Conservation (phyloP, 2,797 vertebrate species). For the Peromyscus melanophrys region DNA sequence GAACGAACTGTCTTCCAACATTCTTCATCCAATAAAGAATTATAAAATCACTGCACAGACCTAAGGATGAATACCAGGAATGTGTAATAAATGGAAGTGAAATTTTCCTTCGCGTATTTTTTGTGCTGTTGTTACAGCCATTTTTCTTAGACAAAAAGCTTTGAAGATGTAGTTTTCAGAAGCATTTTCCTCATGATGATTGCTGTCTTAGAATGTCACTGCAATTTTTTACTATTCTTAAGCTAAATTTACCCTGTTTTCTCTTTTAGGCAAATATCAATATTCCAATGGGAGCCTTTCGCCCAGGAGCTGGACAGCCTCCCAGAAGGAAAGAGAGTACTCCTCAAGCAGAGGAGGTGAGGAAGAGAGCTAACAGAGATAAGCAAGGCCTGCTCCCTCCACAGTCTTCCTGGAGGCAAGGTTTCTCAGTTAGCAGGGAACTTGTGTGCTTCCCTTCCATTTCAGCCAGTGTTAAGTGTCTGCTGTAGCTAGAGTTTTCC, state of each 20-base stretch:
- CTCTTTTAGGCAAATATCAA: constrained; percentile 96
- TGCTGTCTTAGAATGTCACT: constrained; percentile 52
- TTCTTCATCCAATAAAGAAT: constrained; percentile 44
- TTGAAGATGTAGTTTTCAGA: constrained; percentile 68
- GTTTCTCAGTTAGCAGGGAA: background rate
- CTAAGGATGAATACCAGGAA: constrained; percentile 61
- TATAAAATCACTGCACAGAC: constrained; percentile 38
- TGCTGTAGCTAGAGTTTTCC: background rate
- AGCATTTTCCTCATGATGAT: constrained; percentile 25
- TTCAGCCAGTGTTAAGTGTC: background rate
- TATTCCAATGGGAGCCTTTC: constrained; percentile 99
- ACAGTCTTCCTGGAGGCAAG: constrained; percentile 24
- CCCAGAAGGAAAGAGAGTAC: constrained; percentile 96
- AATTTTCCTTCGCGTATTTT: constrained; percentile 74
- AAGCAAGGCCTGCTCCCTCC: constrained; percentile 10
- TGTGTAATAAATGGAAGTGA: constrained; percentile 70
- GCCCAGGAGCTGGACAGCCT: constrained; percentile 97
- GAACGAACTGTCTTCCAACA: constrained; percentile 63
- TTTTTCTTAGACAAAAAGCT: constrained; percentile 76
- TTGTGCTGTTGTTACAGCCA: constrained; percentile 65
- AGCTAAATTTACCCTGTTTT: constrained; percentile 76
- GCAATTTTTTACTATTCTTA: constrained; percentile 59
- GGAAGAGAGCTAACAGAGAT: constrained; percentile 68
- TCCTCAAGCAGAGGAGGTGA: constrained; percentile 94
- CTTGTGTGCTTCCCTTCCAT: background rate